Base-by-base conservation (phyloP, 2,113 vertebrate species). In the Strigops habroptila region DNA sequence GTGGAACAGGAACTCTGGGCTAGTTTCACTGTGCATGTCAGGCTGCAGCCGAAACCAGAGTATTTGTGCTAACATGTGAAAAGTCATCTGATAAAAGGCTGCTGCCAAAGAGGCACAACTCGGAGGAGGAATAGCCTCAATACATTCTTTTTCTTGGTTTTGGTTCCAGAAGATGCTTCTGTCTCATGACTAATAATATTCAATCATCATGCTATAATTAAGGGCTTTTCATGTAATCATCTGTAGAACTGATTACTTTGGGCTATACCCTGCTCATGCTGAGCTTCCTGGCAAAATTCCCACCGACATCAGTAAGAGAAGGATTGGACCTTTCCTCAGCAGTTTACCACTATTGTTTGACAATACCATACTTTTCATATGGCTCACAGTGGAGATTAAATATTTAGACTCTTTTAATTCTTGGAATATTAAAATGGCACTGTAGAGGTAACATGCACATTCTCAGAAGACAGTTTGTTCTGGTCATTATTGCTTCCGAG, bases 161-260 rank as follows among this genome's bases (percentile, higher is more conserved):
- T 91, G 77, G n/a, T 96, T 96, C 88, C 91, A 94, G 86, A 89
- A 93, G 83, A 82, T 89, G 91, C 75, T 59, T 96, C 74, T 82
- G 48, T 95, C 88, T 94, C 74, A 89, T 93, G 81, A 95, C 88
- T 96, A 95, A 96, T 91, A 87, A 77, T 85, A 87, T 41, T 95
- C 90, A 94, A 76, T 95, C 88, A 94, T 87, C 94, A 63, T 92
- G 86, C 77, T 93, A 82, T 96, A 96, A 96, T 96, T 93, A 96
- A 96, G 90, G 89, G 92, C 90, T 95, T 97, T 94, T 92, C 88
- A 73, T 86, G 83, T 86, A 92, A 90, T 96, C 92, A 86, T 91
- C 82, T 90, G 69, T 92, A 69, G 81, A 89, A 94, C 90, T 82
- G 86, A 93, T 96, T 95, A 92, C 92, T 96, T 87, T 92, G 92